Evolutionary conservation across 1,140 invertebrate species (phyloP).

Genomic region (Drosophila melanica): DNA sequence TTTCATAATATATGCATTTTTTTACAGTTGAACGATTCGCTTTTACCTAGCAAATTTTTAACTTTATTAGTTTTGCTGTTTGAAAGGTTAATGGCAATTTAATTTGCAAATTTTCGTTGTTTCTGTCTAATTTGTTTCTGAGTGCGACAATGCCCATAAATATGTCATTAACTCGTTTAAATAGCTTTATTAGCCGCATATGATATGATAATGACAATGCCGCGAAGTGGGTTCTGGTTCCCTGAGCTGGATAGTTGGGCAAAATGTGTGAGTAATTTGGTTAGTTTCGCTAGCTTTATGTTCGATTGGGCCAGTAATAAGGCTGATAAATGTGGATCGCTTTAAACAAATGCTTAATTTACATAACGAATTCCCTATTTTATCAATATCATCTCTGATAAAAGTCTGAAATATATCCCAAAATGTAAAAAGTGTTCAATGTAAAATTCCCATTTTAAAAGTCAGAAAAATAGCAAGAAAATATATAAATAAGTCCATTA

Average conservation of each 20-base stretch:
- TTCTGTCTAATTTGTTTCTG: conserved; percentile 34
- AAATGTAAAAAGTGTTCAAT: too few relatives aligned
- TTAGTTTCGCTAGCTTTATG: conserved; percentile 8
- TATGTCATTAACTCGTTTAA: conserved; percentile 77
- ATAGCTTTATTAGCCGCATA: conserved; percentile 75
- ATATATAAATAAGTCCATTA: too few relatives aligned
- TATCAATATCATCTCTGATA: too few relatives aligned
- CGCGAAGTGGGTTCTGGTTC: conserved; percentile 16
- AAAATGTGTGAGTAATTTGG: conserved; percentile 26
- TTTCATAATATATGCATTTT: conserved; percentile 34
- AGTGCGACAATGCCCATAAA: conserved; percentile 58
- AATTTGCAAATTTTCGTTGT: conserved; percentile 63
- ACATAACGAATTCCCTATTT: too few relatives aligned
- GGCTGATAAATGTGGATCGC: background rate
- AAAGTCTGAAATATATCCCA: too few relatives aligned
- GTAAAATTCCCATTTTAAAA: too few relatives aligned
- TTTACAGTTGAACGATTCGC: conserved; percentile 27
- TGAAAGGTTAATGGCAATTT: conserved; percentile 69
- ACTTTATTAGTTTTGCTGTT: conserved; percentile 3
- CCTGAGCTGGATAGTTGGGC: conserved; percentile 8
- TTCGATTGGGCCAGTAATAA: conserved; percentile 1
- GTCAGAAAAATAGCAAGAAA: too few relatives aligned
- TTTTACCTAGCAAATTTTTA: conserved; percentile 4
- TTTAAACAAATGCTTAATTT: background rate
- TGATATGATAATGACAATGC: conserved; percentile 37